Conservation (phyloP, 2,888 invertebrate genomes). For the Ethmia dodecea region DNA sequence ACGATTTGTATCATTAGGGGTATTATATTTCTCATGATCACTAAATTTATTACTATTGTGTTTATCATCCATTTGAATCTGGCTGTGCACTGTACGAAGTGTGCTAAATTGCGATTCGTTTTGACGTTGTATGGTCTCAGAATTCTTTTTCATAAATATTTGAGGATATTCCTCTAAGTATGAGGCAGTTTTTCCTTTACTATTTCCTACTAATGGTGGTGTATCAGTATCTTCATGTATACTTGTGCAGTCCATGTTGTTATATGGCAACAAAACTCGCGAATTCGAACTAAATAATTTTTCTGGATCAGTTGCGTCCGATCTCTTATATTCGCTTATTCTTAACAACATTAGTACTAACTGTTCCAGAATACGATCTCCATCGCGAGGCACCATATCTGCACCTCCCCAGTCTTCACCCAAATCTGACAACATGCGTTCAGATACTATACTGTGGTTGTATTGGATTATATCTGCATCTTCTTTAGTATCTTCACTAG, state of each 20-base stretch:
- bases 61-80: slow-evolving; percentile 12
- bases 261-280: slow-evolving; percentile 10
- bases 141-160: slow-evolving; percentile 55
- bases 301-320: slow-evolving; percentile 28
- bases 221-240: slow-evolving; percentile 40
- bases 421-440: slow-evolving; percentile 34
- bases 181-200: slow-evolving; percentile 42
- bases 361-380: slow-evolving; percentile 64
- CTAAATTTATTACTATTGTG: not conserved
- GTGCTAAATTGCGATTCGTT: slow-evolving; percentile 13
- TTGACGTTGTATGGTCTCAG: slow-evolving; percentile 27
- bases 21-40: too few relatives aligned
- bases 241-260: slow-evolving; percentile 20
- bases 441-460: slow-evolving; percentile 28
- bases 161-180: slow-evolving; percentile 61
- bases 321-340: slow-evolving; percentile 44
- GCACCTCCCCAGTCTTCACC: slow-evolving; percentile 56
- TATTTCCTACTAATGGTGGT: slow-evolving; percentile 44
- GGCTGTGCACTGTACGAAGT: slow-evolving; percentile 18
- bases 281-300: slow-evolving; percentile 20
- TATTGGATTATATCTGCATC: slow-evolving; percentile 25
- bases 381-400: slow-evolving; percentile 53
- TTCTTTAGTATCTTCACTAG: slow-evolving; percentile 29
- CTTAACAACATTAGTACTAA: slow-evolving; percentile 58
- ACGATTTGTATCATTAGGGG: too few relatives aligned